These are phyloP conservation scores for Heliocidaris tuberculata DNA, from an alignment of 35 echinoderm and acorn worm species.

Conservation along the genomic window DNA sequence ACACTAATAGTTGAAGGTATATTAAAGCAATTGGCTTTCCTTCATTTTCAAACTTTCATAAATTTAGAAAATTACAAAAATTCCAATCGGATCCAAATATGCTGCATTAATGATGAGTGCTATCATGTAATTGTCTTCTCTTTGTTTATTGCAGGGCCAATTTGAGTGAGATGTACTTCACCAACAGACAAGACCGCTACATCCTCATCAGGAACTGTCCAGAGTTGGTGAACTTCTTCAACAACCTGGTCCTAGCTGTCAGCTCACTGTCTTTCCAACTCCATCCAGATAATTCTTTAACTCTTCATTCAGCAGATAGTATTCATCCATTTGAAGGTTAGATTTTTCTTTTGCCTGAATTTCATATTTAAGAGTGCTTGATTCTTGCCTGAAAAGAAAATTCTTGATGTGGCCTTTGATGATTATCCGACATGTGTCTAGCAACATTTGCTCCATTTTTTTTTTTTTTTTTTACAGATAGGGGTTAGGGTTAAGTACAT, in stretches of 20 bases:
- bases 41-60: too few species aligned
- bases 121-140: not conserved
- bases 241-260: slow-evolving; percentile 67
- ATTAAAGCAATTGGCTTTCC: too few species aligned
- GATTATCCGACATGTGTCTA: too few species aligned
- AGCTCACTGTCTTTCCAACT: slow-evolving; percentile 91
- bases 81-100: too few species aligned
- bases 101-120: not conserved
- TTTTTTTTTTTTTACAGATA: too few species aligned
- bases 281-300: slow-evolving; percentile 65
- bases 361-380: not conserved
- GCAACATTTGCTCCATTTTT: too few species aligned
- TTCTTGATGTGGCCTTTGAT: too few species aligned
- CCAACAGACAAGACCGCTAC: slow-evolving; percentile 93
- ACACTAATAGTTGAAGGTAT: too few species aligned
- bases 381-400: too few species aligned
- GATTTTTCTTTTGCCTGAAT: not conserved
- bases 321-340: slow-evolving; percentile 92
- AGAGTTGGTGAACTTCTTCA: slow-evolving; percentile 79
- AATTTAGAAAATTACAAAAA: too few species aligned
- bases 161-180: slow-evolving; percentile 91
- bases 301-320: slow-evolving; percentile 56
- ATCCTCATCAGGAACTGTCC: slow-evolving; percentile 75
- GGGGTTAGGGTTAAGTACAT: too few species aligned
- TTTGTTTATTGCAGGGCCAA: slow-evolving; percentile 74